Evolutionary conservation across 2,888 invertebrate species (phyloP).

Genomic region (Protula sp.): DNA sequence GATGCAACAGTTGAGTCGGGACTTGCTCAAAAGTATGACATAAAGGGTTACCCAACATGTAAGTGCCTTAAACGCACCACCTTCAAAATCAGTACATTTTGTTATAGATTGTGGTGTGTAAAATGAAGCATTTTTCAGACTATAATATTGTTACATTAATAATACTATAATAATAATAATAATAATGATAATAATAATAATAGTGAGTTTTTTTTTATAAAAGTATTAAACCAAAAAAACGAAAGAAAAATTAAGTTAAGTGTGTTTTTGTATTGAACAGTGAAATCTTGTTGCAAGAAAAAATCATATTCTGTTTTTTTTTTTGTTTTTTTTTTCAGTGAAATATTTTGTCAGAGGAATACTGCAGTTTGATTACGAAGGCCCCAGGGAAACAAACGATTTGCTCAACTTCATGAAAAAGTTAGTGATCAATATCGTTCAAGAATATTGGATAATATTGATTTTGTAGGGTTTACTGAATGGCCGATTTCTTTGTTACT

Average conservation of each 20-base stretch:
- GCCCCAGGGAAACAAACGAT: slow-evolving; percentile 64
- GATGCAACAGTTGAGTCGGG: slow-evolving; percentile 75
- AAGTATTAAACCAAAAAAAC: no score
- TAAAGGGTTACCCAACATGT: slow-evolving; percentile 51
- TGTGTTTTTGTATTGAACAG: neutral
- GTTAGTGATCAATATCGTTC: slow-evolving; percentile 7
- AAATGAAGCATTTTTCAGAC: no score
- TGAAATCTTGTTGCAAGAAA: neutral
- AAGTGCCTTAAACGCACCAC: neutral
- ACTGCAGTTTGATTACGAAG: slow-evolving; percentile 70
- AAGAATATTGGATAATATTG: neutral
- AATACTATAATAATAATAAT: no score
- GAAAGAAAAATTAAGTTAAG: no score
- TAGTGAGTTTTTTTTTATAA: no score
- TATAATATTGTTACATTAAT: no score
- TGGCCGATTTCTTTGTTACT: no score
- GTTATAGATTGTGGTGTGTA: no score
- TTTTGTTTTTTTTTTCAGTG: slow-evolving; percentile 32
- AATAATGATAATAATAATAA: no score
- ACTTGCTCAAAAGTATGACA: slow-evolving; percentile 63
- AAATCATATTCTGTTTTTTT: neutral
- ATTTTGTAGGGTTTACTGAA: no score
- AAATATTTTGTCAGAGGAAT: slow-evolving; percentile 60
- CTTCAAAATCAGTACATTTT: no score
- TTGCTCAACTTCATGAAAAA: slow-evolving; percentile 33